Evolutionary conservation across 92 coral and sea anemone genomes (phyloP).

Genomic region (Epizoanthus rinbou): DNA sequence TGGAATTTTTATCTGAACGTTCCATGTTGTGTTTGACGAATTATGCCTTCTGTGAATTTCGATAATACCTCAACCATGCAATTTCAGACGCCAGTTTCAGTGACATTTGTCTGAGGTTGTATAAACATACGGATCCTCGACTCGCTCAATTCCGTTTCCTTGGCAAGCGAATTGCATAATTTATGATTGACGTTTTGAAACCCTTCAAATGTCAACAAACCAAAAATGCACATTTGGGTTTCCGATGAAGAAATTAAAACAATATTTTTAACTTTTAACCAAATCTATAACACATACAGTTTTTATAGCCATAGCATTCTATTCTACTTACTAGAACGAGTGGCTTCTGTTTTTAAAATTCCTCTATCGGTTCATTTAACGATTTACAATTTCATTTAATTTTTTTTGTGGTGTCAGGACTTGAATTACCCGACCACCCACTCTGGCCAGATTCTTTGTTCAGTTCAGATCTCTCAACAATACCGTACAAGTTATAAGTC

Average conservation of each 20-base stretch:
- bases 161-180: conserved; percentile 70
- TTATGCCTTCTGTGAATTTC: not conserved
- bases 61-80: not conserved
- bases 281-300: not conserved
- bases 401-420: not conserved
- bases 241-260: not conserved
- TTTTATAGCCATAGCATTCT: no score
- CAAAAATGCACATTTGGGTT: not conserved
- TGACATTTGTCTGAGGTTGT: not conserved
- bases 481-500: not conserved
- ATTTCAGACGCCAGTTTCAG: not conserved
- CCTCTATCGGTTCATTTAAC: no score
- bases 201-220: conserved; percentile 35
- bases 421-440: not conserved
- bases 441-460: not conserved
- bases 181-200: conserved; percentile 74
- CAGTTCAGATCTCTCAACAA: not conserved
- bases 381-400: no score
- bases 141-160: conserved; percentile 64
- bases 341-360: no score
- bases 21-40: not conserved
- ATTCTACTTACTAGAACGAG: no score
- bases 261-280: not conserved
- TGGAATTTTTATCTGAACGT: not conserved
- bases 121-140: conserved; percentile 28